Base-by-base conservation (phyloP, 2,797 vertebrate species). In the Tokudaia tokunoshimensis region DNA sequence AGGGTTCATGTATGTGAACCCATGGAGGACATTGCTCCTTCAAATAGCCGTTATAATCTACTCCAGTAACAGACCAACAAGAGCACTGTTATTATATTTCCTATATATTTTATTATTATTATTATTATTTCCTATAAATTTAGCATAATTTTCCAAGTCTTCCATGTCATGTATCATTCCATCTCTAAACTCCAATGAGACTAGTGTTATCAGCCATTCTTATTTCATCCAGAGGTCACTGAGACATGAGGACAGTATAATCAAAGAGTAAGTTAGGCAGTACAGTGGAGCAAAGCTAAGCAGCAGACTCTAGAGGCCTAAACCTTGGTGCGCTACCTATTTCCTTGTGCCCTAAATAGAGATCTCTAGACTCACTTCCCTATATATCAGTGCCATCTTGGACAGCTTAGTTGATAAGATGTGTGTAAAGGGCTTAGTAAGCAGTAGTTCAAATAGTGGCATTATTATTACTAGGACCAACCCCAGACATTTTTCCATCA, bases 221-320 rank as follows among this genome's bases (percentile, higher is more conserved):
- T 78, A n/a, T 57, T 93, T 97, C 84, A 94, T 41, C 47, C 26
- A 95, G 55, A 89, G 41, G 52, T 78, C 84, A 86, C 15, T 17
- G 57, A 88, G 50, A 13, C 67, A 88, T 9, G 5, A 12, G 26
- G 29, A 85, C 2, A 24, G 6, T 44, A n/a, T n/a, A 11, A 15
- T 89, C n/a, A 75, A 70, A 88, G 20, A 80, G 44, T 5, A 80
- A 95, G 41, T 15, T 26, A 80, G 96, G 55, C 6, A 6, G 22
- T 61, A 75, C 34, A 70, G 83, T 37, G 74, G 9, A 67, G 20
- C 1, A 75, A 65, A 95, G 3, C 8, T 19, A 3, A 59, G 3
- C 41, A 44, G 57, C 12, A 90, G 17, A 78, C 6, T 84, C 55
- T 12, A 55, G 24, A 61, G 24, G 63, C 8, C 83, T 59, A 88